Conservation (phyloP, 1,140 invertebrate genomes). For the Hypsibius dujardini region DNA sequence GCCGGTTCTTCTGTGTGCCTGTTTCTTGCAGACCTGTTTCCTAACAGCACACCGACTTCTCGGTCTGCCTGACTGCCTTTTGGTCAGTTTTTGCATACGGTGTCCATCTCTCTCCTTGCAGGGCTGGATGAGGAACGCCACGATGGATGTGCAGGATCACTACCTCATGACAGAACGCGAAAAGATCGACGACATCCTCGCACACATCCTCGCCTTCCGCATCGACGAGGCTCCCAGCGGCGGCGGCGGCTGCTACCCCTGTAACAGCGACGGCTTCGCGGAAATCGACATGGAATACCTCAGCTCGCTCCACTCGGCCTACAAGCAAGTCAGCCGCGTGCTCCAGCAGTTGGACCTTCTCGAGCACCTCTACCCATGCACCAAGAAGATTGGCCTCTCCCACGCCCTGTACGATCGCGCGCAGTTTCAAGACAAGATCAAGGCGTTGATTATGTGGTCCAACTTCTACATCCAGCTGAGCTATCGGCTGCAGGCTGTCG, state of each 20-base stretch:
- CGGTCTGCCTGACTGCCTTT: not conserved
- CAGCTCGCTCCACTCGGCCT: not conserved
- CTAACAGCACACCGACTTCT: not conserved
- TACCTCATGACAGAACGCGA: conserved; percentile 53
- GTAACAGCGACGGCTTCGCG: not conserved
- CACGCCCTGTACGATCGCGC: not conserved
- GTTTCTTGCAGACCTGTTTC: not conserved
- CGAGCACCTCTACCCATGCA: conserved; percentile 10
- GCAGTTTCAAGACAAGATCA: not conserved
- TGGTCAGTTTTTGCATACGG: not conserved
- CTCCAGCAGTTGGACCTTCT: not conserved
- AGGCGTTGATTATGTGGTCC: conserved; percentile 8
- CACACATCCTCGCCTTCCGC: conserved; percentile 57
- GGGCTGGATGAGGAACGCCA: conserved; percentile 30
- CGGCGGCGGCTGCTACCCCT: not conserved
- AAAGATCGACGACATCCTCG: conserved; percentile 47
- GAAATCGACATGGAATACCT: not conserved
- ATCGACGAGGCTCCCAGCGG: conserved; percentile 26
- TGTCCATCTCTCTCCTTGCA: not conserved
- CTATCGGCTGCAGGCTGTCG: conserved; percentile 2
- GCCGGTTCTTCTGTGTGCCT: no score
- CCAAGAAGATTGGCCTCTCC: conserved; percentile 1
- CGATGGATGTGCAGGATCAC: conserved; percentile 52
- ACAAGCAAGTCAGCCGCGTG: not conserved
- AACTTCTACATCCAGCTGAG: conserved; percentile 15